A percentile compares a stretch with the other conserved stretches of the same genome.
phyloP scores from a whole-genome alignment of 2,888 invertebrate species.

The Myopa tessellatipennis region DNA sequence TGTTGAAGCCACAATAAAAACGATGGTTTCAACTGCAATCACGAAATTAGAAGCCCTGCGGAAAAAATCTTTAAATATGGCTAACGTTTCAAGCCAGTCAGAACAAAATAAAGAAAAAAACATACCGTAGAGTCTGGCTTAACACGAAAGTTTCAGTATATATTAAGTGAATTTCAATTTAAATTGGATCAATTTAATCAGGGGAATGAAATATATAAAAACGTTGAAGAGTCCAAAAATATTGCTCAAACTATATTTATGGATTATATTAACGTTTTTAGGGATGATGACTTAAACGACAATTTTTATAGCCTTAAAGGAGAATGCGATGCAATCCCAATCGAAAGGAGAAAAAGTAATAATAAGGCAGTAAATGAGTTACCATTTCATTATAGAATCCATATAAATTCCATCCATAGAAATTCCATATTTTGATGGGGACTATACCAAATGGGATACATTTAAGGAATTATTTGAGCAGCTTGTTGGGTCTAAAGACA shows the following conservation, averaged over 20 bases:
- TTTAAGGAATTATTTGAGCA: slow-evolving; percentile 13
- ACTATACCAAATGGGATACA: neutral
- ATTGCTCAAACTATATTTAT: neutral
- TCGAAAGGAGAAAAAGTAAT: neutral
- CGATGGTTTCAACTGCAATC: too few species aligned
- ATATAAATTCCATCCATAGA: neutral
- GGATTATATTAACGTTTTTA: neutral
- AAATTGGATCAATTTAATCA: neutral
- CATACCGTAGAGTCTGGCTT: neutral
- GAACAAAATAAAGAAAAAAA: neutral
- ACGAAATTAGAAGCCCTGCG: neutral
- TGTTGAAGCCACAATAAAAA: too few species aligned
- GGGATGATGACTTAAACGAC: neutral
- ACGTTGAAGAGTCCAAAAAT: neutral
- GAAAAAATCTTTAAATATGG: neutral
- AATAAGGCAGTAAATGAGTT: neutral
- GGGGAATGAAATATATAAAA: neutral
- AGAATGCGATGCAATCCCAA: neutral
- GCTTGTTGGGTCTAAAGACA: slow-evolving; percentile 1
- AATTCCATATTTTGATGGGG: slow-evolving; percentile 15
- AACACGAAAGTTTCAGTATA: neutral
- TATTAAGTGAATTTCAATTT: slow-evolving; percentile 1
- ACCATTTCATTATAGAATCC: neutral
- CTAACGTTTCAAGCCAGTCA: neutral
- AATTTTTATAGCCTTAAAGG: neutral